Base-by-base conservation (phyloP, 1,140 invertebrate genomes). In the Metaphire vulgaris region DNA sequence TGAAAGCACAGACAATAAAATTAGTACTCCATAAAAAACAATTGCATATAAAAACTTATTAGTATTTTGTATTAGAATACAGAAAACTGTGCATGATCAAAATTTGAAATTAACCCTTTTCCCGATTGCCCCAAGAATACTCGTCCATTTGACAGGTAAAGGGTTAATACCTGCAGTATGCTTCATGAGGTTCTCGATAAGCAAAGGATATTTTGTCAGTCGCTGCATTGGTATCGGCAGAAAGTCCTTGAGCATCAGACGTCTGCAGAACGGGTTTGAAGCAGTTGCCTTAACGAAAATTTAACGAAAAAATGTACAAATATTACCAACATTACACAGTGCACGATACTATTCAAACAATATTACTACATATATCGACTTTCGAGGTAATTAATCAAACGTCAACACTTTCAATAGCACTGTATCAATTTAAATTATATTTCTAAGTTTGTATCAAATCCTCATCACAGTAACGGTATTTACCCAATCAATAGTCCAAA, bases 131-230 rank as follows among this genome's bases (percentile, higher is more conserved):
- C 31, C 31, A 26, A 2, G 67, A 68, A 30, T 68, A 29, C 26
- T 26, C 67, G 28, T 26, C n/a, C 28, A 68, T 29, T 26, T 29
- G 12, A 1, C n/a, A 71, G 6, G 1, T 31, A n/a, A 2, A 73
- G 15, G 1, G n/a, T 26, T 83, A 85, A 83, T 83, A 85, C 84
- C 77, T 76, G 81, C 79, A 41, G 89, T 89, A 79, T 89, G 92
- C 80, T 95, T 96, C 70, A 91, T 90, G 30, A 98, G 87, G 80
- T 92, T 92, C 83, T 97, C 95, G 76, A 99, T 91, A 0, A 99
- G 88, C 16, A 99, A 85, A 28, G 96, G 96, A 87, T 99, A 99
- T 86, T 98, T 98, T 0, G 96, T 96, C 69, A 98, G 87, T 80
- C 92, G 89, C 86, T 95, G 92, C 91, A 97, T 93, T 67, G 93